Conservation (phyloP, 1,140 invertebrate genomes). For the Samia ricini region DNA sequence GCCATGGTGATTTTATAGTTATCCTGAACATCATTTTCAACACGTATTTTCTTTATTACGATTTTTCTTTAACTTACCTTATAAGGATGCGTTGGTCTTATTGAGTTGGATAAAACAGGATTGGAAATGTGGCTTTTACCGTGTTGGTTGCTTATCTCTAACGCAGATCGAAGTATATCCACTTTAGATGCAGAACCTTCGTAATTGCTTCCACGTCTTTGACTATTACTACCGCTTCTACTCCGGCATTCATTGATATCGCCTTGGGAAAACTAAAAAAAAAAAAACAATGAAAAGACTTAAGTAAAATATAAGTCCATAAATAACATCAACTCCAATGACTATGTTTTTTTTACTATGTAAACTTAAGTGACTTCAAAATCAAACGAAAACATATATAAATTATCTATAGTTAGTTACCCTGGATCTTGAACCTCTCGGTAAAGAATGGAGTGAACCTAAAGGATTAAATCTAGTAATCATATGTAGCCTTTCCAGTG, state of each 20-base stretch:
- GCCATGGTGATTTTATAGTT: no score
- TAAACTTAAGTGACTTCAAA: no score
- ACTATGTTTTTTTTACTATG: no score
- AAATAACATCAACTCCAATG: no score
- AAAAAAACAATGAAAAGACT: not conserved
- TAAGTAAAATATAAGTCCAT: no score
- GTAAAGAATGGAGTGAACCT: slow-evolving; percentile 83
- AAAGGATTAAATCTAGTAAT: slow-evolving; percentile 86
- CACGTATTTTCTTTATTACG: no score
- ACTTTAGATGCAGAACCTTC: slow-evolving; percentile 81
- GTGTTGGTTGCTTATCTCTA: slow-evolving; percentile 80
- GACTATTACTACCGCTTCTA: slow-evolving; percentile 75
- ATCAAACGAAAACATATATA: no score
- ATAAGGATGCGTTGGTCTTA: slow-evolving; percentile 45
- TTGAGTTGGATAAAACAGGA: slow-evolving; percentile 54
- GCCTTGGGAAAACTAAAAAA: slow-evolving; percentile 71
- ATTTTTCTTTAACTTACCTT: slow-evolving; percentile 37
- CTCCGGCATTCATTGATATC: slow-evolving; percentile 75
- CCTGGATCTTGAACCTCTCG: slow-evolving; percentile 78
- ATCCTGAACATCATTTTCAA: no score
- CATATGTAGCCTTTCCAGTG: slow-evolving; percentile 82
- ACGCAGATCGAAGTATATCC: slow-evolving; percentile 80
- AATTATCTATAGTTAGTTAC: slow-evolving; percentile 26
- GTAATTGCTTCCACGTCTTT: slow-evolving; percentile 77
- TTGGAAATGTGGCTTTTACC: slow-evolving; percentile 63